Evolutionary conservation across 2,113 vertebrate genomes (phyloP), one percentile per base, ranked within the genome.

Genomic region (Hystrix brachyura): DNA sequence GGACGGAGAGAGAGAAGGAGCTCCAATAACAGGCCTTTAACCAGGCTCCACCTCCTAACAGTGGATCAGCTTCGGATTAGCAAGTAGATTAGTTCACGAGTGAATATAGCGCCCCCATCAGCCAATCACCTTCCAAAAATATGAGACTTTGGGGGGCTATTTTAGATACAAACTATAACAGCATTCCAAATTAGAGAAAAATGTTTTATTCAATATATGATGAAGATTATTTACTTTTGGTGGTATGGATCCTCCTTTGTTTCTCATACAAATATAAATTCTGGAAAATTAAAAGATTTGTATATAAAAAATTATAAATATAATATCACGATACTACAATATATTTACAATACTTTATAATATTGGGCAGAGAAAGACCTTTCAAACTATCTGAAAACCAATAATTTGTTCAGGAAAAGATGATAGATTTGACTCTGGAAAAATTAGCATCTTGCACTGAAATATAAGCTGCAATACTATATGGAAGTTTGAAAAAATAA

Each of bases 331-430:
- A 90, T 29, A 55, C 3, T 38, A 38, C 72, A 80, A 14, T 38
- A 48, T 79, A 48, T 46, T 43, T 86, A 5, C 51, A 86, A 1
- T 78, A 64, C 29, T 83, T 76, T 90, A 34, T 62, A 67, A 74
- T 38, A 43, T 7, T 51, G 32, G 34, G 4, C 9, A 72, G 11
- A 25, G 14, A 65, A 81, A 82, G 4, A 19, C 3, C 27, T 97
- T 95, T 89, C 18, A 83, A 86, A 79, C 38, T 92, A 7, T 79
- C 76, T 57, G 21, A 71, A 93, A 88, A 72, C 12, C 59, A 87
- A 1, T 29, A 65, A 53, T 13, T 51, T 18, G 55, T 55, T 74
- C 53, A 27, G 60, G 27, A 38, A 74, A 87, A 78, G 72, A 48
- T 72, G n/a, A 38, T 89, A 62, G 43, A 38, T 62, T 60, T 60